Base-by-base conservation (phyloP, 2,797 vertebrate genomes). In the Silurus aristotelis region DNA sequence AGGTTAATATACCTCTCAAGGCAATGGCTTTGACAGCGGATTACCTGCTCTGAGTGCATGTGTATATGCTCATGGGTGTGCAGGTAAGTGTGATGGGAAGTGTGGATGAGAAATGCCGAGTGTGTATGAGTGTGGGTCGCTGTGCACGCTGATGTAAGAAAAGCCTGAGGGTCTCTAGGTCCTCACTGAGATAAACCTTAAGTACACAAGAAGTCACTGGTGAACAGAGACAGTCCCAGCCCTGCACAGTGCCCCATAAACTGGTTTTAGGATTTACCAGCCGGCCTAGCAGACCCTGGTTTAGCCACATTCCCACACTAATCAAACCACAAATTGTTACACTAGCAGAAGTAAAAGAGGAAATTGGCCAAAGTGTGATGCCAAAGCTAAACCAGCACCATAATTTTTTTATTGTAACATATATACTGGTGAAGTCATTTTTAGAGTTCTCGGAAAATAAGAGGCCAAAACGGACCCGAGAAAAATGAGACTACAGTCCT, bases 301-400 rank as follows among this genome's bases (percentile, higher is more conserved):
- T 94, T 93, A 93, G 93, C 92, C 93, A 92, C 92, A 92, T 92
- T 93, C 93, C 93, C 91, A 91, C 94, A 93, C 93, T 94, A 95
- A 95, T 95, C 93, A 95, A 95, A 94, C 92, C 90, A 92, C 94
- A 93, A 94, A 93, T 93, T 94, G 92, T 95, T 94, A 93, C 93
- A 94, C 93, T 60, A 38, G 25, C 93, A 93, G 88, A 93, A 93
- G 92, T 92, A 91, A 94, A 94, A 91, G 92, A 94, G 92, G 92
- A 94, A 95, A 92, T 94, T 92, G 92, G 92, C 94, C 93, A 93
- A 92, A 67, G 58, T 94, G 93, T 93, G 93, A 92, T 90, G 93
- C 93, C 92, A 92, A 93, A 92, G 93, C 93, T 93, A 55, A 58
- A 76, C 52, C 55, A 27, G 55, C 88, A 93, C 93, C 91, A 92